Conservation (phyloP, 2,888 invertebrate genomes). For the Caenorhabditis imperialis region DNA sequence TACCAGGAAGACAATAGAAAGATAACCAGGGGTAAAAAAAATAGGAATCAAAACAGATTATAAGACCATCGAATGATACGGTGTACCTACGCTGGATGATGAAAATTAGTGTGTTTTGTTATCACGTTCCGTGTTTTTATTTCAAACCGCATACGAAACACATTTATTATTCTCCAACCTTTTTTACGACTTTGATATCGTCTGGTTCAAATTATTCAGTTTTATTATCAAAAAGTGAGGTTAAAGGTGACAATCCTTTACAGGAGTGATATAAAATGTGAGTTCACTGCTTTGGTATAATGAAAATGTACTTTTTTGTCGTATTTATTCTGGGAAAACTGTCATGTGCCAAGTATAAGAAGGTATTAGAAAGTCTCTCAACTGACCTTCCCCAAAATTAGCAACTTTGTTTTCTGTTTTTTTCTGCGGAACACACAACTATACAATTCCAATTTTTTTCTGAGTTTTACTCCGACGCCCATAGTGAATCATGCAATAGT, state of each 20-base stretch:
- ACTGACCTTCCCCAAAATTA: slow-evolving; percentile 13
- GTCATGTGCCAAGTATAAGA: slow-evolving; percentile 23
- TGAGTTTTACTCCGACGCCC: too few species aligned
- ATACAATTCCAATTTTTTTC: slow-evolving; percentile 8
- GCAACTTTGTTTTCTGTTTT: neutral
- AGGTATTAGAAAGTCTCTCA: slow-evolving; percentile 7
- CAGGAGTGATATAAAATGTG: too few species aligned
- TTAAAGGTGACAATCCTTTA: too few species aligned
- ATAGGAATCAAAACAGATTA: slow-evolving; percentile 26
- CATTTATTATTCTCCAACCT: too few species aligned
- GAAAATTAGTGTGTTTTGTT: slow-evolving; percentile 37
- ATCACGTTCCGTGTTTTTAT: slow-evolving; percentile 11
- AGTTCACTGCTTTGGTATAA: too few species aligned
- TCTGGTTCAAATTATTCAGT: too few species aligned
- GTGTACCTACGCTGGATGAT: slow-evolving; percentile 26
- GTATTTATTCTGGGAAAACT: too few species aligned
- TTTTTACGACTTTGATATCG: too few species aligned
- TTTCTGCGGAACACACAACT: neutral
- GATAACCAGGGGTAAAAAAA: slow-evolving; percentile 13
- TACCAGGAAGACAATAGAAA: too few species aligned
- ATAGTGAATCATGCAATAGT: slow-evolving; percentile 35
- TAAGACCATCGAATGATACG: slow-evolving; percentile 25
- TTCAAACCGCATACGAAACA: neutral
- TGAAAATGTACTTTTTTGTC: too few species aligned
- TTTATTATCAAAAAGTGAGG: too few species aligned